Percentiles rank a stretch among this genome's conserved stretches.
Conservation (phyloP, 1,140 invertebrate species). For the Chironomus striatipennis region DNA sequence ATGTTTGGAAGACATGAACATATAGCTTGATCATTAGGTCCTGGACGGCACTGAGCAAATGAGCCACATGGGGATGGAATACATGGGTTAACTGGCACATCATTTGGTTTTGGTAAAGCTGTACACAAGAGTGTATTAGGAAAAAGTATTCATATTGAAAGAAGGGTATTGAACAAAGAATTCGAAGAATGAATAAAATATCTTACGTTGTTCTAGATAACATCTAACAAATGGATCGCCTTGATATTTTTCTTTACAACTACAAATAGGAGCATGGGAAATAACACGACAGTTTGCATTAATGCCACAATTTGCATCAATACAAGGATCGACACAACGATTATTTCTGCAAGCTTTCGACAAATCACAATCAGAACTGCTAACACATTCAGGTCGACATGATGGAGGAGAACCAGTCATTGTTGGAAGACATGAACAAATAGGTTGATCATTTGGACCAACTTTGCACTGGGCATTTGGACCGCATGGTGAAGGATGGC, state of each 20-base stretch:
- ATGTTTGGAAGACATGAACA: constrained; percentile 59
- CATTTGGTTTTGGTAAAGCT: too few species aligned
- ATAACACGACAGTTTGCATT: constrained; percentile 71
- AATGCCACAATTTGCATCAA: constrained; percentile 62
- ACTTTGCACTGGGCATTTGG: constrained; percentile 58
- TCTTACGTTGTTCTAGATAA: constrained; percentile 33
- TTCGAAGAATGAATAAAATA: constrained; percentile 25
- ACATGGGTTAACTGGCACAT: constrained; percentile 41
- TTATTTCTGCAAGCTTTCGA: constrained; percentile 64
- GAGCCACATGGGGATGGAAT: constrained; percentile 50
- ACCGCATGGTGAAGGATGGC: constrained; percentile 70
- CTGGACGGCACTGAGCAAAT: constrained; percentile 52
- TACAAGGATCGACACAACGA: constrained; percentile 73
- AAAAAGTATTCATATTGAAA: too few species aligned
- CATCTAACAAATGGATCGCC: constrained; percentile 67
- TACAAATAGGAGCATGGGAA: constrained; percentile 70
- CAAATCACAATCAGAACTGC: constrained; percentile 68
- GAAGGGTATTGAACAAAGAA: too few species aligned
- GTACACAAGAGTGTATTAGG: too few species aligned
- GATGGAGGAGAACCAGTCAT: constrained; percentile 72
- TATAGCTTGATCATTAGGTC: constrained; percentile 49
- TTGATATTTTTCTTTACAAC: constrained; percentile 59
- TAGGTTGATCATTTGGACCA: constrained; percentile 47
- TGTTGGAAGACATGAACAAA: constrained; percentile 60
- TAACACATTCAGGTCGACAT: constrained; percentile 68